phyloP scores from a whole-genome alignment of 2,888 invertebrate genomes.

The Eurois occulta region DNA sequence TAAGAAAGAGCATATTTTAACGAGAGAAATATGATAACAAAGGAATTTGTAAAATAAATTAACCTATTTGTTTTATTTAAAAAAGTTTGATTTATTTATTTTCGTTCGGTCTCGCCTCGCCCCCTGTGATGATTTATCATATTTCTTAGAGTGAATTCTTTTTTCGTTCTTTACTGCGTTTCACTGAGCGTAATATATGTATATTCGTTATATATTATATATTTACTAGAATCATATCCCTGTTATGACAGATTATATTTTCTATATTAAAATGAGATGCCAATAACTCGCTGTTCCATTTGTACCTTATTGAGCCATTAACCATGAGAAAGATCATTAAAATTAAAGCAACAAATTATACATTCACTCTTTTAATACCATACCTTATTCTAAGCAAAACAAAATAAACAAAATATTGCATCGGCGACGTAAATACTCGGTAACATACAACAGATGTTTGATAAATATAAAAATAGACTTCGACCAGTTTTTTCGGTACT shows the following conservation, averaged over 20 bases:
- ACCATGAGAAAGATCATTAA: slow-evolving; percentile 83
- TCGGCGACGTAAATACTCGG: neutral
- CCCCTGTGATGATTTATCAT: slow-evolving; percentile 77
- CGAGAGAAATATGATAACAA: slow-evolving; percentile 91
- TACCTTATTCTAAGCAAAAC: slow-evolving; percentile 64
- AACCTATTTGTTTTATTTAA: slow-evolving; percentile 90
- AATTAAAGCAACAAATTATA: slow-evolving; percentile 80
- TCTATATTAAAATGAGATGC: slow-evolving; percentile 88
- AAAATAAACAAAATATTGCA: slow-evolving; percentile 11
- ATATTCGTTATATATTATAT: slow-evolving; percentile 83
- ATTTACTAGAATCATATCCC: slow-evolving; percentile 84
- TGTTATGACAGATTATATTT: slow-evolving; percentile 88
- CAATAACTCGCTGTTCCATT: slow-evolving; percentile 85
- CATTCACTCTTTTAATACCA: slow-evolving; percentile 83
- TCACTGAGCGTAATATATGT: slow-evolving; percentile 77
- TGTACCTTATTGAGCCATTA: slow-evolving; percentile 87
- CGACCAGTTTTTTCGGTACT: neutral
- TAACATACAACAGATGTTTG: slow-evolving; percentile 3
- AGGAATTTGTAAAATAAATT: slow-evolving; percentile 91
- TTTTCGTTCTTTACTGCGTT: slow-evolving; percentile 72
- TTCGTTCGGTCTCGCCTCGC: slow-evolving; percentile 70
- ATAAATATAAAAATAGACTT: slow-evolving; percentile 4
- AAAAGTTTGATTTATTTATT: slow-evolving; percentile 79
- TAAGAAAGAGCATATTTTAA: slow-evolving; percentile 89
- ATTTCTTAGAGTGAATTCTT: slow-evolving; percentile 77